Evolutionary conservation across 2,888 invertebrate genomes (phyloP), one percentile per base, ranked within the genome.

Genomic region (Euproctis similis): DNA sequence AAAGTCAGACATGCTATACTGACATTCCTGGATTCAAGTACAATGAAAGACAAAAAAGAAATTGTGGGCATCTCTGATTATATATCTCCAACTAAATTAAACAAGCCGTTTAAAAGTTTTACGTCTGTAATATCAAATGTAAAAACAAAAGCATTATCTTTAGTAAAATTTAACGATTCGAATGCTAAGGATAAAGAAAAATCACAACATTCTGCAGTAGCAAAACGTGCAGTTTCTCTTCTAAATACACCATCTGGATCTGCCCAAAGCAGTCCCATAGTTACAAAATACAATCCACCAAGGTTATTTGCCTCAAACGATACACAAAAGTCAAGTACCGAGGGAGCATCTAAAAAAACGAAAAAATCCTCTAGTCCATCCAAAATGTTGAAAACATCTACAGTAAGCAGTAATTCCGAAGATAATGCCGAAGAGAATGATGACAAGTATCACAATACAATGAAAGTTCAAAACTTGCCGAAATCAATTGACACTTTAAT

Each of bases 121-220:
- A 72, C 80, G 10, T 82, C 84, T 33, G 69, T 86, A 9, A 64
- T 87, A 41, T 85, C 78, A 1, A 87, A 84, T 36, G 85, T 86
- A 0, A 87, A 86, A 60, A 77, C 70, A 28, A 87, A 82, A 52
- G 82, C 87, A 9, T 56, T 85, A 33, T 86, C 85, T 29, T 63
- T 86, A 8, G 77, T 87, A 2, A 87, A 82, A 57, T 46, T 69
- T 18, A 74, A 62, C 39, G 80, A 82, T 26, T 34, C 38, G 10
- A 59, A 43, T 24, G 25, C 34, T 18, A 73, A 59, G 48, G 42
- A 45, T 2, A 63, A 69, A 28, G 54, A 47, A 25, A 68, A 52
- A 36, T 40, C 47, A 4, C 33, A 48, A 6, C 58, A 62, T 39
- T 46, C 62, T 6, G 65, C 62, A 25, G 59, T 74, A 1, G 53